Percentiles rank a stretch among this genome's conserved stretches.
phyloP scores from a whole-genome alignment of 2,888 invertebrate species.

The Myopa testacea region DNA sequence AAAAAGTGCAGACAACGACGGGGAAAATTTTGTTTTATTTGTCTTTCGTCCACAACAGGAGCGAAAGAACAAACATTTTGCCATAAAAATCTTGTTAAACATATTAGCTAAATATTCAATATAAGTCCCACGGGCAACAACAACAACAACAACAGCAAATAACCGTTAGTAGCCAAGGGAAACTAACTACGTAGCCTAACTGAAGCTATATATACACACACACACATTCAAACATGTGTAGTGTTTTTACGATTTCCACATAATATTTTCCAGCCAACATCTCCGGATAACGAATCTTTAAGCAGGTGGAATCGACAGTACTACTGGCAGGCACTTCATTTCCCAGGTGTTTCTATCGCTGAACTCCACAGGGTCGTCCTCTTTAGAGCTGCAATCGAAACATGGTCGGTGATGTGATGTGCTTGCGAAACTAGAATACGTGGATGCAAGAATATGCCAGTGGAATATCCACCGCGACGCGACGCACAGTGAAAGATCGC shows the following conservation, averaged over 20 bases:
- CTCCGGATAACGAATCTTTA: too few relatives aligned
- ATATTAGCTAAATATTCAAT: slow-evolving; percentile 16
- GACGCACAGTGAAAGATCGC: too few relatives aligned
- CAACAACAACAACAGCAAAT: background rate
- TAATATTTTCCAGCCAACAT: background rate
- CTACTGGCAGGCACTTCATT: background rate
- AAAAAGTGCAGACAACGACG: background rate
- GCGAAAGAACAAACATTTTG: slow-evolving; percentile 14
- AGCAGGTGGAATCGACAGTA: too few relatives aligned
- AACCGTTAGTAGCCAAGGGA: slow-evolving; percentile 22
- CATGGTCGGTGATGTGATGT: background rate
- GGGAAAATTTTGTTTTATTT: background rate
- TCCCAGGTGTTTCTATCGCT: background rate
- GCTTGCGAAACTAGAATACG: too few relatives aligned
- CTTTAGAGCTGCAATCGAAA: background rate
- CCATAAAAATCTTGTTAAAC: slow-evolving; percentile 34
- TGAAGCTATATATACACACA: background rate
- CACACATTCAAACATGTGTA: slow-evolving; percentile 12
- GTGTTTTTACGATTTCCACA: background rate
- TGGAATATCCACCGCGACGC: background rate
- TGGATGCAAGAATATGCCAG: background rate
- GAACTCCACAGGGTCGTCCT: background rate
- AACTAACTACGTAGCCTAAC: slow-evolving; percentile 3
- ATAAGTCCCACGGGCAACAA: background rate
- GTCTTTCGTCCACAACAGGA: background rate